Conservation (phyloP, 1,140 invertebrate genomes). For the Gryllus bimaculatus region DNA sequence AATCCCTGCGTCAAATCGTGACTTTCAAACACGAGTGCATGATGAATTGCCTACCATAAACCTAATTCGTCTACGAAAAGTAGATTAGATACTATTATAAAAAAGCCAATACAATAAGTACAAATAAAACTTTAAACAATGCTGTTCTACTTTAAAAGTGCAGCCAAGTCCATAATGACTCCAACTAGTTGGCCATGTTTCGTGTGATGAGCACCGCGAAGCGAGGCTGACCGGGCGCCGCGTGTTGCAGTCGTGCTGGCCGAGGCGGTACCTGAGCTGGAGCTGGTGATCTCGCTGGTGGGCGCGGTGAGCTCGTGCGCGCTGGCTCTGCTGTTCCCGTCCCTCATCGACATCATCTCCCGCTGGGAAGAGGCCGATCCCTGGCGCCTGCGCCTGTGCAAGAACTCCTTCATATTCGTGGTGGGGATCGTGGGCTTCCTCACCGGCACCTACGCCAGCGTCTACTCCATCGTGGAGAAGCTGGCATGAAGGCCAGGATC, state of each 20-base stretch:
- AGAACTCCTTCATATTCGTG: constrained; percentile 54
- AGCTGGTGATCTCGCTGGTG: constrained; percentile 80
- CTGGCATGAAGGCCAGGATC: neutral
- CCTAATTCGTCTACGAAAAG: no score
- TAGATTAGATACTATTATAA: neutral
- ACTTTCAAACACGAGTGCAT: no score
- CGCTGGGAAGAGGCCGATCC: constrained; percentile 39
- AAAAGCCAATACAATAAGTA: neutral
- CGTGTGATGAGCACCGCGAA: neutral
- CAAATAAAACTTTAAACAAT: neutral
- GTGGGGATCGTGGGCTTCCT: constrained; percentile 59
- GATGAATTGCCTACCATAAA: no score
- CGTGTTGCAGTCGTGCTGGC: constrained; percentile 64
- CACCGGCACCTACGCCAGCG: constrained; percentile 63
- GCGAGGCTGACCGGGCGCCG: neutral
- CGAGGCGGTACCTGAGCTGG: constrained; percentile 69
- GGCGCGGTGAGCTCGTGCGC: constrained; percentile 81
- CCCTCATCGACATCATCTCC: constrained; percentile 70
- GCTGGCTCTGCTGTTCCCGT: constrained; percentile 79
- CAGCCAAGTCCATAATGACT: neutral
- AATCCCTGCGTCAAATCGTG: no score
- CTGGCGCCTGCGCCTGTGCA: constrained; percentile 37
- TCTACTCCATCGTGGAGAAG: constrained; percentile 46
- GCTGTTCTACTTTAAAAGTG: neutral
- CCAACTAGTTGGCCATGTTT: neutral